A percentile compares a stretch with the other conserved stretches of the same genome.
Evolutionary conservation across 1,140 invertebrate genomes (phyloP).

Genomic region (Polyergus mexicanus): DNA sequence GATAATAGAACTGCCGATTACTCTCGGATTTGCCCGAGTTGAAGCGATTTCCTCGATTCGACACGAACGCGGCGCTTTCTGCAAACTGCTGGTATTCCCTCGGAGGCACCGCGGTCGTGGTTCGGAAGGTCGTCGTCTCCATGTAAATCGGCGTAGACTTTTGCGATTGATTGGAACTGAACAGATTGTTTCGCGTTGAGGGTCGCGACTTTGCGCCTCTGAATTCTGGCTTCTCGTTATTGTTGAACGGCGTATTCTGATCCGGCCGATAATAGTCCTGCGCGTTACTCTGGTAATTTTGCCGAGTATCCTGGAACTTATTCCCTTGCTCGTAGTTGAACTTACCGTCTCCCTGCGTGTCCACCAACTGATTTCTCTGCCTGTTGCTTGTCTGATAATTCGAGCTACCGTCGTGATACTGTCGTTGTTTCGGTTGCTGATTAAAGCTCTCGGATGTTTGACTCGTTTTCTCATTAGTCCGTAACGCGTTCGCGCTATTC

Average conservation of each 20-base stretch:
- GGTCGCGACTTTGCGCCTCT: constrained; percentile 74
- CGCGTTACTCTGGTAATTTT: constrained; percentile 70
- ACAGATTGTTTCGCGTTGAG: constrained; percentile 70
- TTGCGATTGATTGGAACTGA: constrained; percentile 33
- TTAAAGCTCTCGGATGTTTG: constrained; percentile 66
- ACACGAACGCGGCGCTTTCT: constrained; percentile 91
- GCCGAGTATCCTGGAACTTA: constrained; percentile 71
- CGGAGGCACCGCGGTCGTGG: constrained; percentile 78
- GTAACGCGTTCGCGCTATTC: constrained; percentile 28
- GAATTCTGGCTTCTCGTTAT: constrained; percentile 76
- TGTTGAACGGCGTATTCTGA: constrained; percentile 71
- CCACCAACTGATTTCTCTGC: constrained; percentile 76
- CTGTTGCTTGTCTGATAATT: constrained; percentile 70
- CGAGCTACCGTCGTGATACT: constrained; percentile 23
- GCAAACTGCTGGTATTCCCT: constrained; percentile 91
- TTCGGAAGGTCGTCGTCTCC: constrained; percentile 83
- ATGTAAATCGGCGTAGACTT: constrained; percentile 80
- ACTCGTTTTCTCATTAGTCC: constrained; percentile 43
- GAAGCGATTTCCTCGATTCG: constrained; percentile 85
- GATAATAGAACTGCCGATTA: constrained; percentile 75
- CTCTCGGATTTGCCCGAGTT: constrained; percentile 79
- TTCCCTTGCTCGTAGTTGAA: constrained; percentile 71
- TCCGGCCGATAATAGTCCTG: constrained; percentile 76
- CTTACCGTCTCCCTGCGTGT: constrained; percentile 72
- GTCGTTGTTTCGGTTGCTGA: constrained; percentile 61